Conservation (phyloP, 2,113 vertebrate species). For the Xiphorhynchus elegans region DNA sequence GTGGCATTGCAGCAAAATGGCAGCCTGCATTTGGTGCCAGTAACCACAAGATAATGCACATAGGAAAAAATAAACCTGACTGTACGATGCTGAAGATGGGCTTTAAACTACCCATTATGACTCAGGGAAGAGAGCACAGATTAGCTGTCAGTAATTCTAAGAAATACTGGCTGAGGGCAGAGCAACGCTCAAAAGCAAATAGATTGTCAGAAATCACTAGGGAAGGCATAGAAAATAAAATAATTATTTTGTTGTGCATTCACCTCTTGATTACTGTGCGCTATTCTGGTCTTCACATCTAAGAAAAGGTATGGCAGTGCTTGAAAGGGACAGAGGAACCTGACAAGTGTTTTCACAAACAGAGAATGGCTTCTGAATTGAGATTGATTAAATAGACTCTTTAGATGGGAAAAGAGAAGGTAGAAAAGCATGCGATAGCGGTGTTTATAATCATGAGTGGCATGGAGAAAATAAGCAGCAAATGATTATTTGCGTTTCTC, state of each 20-base stretch:
- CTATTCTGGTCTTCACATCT: background rate
- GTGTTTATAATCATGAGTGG: constrained; percentile 49
- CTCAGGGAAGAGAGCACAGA: background rate
- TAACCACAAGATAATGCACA: background rate
- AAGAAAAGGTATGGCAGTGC: background rate
- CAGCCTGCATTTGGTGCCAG: background rate
- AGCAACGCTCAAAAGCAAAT: background rate
- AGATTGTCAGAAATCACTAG: constrained; percentile 7
- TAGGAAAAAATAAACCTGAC: background rate
- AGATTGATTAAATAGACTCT: constrained; percentile 57
- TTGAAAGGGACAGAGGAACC: background rate
- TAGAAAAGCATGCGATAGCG: background rate
- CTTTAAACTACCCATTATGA: background rate
- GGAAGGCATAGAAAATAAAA: constrained; percentile 29
- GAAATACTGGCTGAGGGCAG: background rate
- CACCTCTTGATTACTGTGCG: background rate
- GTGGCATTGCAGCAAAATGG: background rate
- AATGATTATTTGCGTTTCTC: constrained; percentile 36
- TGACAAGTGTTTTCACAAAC: constrained; percentile 35
- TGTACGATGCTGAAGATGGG: background rate
- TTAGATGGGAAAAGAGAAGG: background rate
- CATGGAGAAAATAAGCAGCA: constrained; percentile 48
- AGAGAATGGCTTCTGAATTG: background rate
- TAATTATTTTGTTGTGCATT: constrained; percentile 29
- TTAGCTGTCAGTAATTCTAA: constrained; percentile 24